Conservation (phyloP, 2,113 vertebrate genomes). For the Cryptotis parvus region DNA sequence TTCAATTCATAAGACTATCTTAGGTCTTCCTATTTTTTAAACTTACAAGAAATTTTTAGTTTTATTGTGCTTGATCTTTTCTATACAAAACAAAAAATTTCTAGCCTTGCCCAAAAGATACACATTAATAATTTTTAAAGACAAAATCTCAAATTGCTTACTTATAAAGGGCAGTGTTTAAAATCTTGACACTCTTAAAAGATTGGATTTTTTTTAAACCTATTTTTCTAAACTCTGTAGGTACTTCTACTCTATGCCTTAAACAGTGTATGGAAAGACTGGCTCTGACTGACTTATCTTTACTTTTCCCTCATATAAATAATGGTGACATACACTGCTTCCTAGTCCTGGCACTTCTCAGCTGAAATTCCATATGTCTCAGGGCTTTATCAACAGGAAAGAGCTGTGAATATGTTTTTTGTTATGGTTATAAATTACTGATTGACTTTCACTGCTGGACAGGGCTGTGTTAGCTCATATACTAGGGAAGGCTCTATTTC, state of each 20-base stretch:
- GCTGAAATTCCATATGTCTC: neutral
- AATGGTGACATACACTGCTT: neutral
- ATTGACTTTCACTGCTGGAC: too few species aligned
- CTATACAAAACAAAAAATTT: slow-evolving; percentile 15
- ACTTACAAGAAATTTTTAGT: slow-evolving; percentile 45
- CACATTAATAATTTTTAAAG: slow-evolving; percentile 5
- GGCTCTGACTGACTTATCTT: neutral
- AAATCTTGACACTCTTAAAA: slow-evolving; percentile 37
- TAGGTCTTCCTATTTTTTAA: slow-evolving; percentile 4
- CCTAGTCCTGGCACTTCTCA: neutral
- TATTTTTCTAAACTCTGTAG: too few species aligned
- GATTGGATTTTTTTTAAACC: neutral
- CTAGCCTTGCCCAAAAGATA: neutral
- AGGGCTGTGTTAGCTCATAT: neutral
- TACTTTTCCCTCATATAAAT: neutral
- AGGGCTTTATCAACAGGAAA: slow-evolving; percentile 2
- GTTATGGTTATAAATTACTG: too few species aligned
- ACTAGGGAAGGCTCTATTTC: neutral
- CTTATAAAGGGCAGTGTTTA: neutral
- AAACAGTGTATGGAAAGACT: neutral
- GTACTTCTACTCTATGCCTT: neutral
- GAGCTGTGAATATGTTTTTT: neutral
- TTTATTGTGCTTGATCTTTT: slow-evolving; percentile 34
- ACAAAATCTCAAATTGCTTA: slow-evolving; percentile 10
- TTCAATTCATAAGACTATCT: slow-evolving; percentile 2